These are phyloP conservation scores for Germaria angustata DNA, from an alignment of 2,888 invertebrate species.

Conservation along the genomic window DNA sequence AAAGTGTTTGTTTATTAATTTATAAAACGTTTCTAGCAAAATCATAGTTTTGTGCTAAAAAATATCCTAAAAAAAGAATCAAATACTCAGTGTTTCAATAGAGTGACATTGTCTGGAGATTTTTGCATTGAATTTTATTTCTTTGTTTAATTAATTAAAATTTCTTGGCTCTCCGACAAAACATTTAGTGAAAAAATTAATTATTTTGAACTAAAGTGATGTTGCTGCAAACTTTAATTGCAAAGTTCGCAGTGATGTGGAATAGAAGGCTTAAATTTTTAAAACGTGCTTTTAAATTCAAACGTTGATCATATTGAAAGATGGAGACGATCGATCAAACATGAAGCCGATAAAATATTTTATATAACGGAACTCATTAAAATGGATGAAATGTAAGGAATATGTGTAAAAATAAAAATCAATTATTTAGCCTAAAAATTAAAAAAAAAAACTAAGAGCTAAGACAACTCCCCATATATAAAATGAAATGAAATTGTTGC, in stretches of 20 bases:
- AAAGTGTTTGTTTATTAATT: not conserved
- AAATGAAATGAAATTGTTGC: too few relatives aligned
- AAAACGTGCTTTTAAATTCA: slow-evolving; percentile 60
- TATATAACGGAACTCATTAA: slow-evolving; percentile 45
- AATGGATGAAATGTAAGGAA: slow-evolving; percentile 45
- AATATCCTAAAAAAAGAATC: not conserved
- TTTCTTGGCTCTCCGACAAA: slow-evolving; percentile 15
- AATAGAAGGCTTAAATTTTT: slow-evolving; percentile 30
- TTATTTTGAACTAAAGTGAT: slow-evolving; percentile 11
- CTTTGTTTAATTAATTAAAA: slow-evolving; percentile 9
- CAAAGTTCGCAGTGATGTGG: not conserved
- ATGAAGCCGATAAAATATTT: not conserved
- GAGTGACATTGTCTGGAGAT: slow-evolving; percentile 34
- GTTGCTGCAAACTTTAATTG: slow-evolving; percentile 8
- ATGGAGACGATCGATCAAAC: not conserved
- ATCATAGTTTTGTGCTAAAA: not conserved
- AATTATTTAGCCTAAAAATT: too few relatives aligned
- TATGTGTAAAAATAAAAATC: not conserved
- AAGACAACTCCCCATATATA: too few relatives aligned
- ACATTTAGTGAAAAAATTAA: not conserved
- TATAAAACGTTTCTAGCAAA: slow-evolving; percentile 1
- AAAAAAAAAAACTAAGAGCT: too few relatives aligned
- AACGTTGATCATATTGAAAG: slow-evolving; percentile 28
- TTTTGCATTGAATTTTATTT: not conserved
- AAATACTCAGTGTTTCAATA: slow-evolving; percentile 28